Percentiles rank a stretch among this genome's conserved stretches.
Evolutionary conservation across 2,797 vertebrate genomes (phyloP).

Genomic region (Bucorvus abyssinicus): DNA sequence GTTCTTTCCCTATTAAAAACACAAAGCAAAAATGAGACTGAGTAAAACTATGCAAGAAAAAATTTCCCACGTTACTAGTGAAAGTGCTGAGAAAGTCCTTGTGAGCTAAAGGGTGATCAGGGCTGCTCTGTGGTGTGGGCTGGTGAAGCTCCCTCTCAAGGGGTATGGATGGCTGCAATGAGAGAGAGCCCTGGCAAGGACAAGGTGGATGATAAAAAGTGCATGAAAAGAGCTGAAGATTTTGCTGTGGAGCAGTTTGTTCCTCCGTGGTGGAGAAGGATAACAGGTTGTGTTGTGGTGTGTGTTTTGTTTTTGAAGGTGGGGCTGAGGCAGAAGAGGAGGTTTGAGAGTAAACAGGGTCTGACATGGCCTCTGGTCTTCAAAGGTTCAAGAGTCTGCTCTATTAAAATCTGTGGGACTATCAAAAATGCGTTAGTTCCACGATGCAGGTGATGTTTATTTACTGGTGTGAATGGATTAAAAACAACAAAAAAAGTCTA

Average conservation of each 20-base stretch:
- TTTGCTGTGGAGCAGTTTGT: neutral
- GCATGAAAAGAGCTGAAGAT: neutral
- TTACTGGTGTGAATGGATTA: neutral
- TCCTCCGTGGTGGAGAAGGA: neutral
- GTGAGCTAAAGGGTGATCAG: fast-evolving
- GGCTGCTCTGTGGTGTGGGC: neutral
- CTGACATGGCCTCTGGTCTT: neutral
- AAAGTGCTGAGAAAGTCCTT: neutral
- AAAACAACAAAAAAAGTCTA: neutral
- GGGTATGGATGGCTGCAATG: neutral
- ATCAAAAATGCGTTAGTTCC: neutral
- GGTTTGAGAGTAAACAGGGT: neutral
- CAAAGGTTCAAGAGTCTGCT: neutral
- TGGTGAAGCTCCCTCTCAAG: neutral
- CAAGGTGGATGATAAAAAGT: neutral
- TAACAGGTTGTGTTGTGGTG: neutral
- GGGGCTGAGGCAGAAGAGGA: neutral
- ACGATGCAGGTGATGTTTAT: neutral
- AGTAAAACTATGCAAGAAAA: neutral
- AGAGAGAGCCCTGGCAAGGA: neutral
- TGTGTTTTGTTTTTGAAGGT: neutral
- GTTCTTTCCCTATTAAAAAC: neutral
- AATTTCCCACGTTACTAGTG: neutral
- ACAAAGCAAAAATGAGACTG: neutral
- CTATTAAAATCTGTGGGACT: neutral